Base-by-base conservation (phyloP, 2,888 invertebrate genomes). In the Drosophila kokeensis region DNA sequence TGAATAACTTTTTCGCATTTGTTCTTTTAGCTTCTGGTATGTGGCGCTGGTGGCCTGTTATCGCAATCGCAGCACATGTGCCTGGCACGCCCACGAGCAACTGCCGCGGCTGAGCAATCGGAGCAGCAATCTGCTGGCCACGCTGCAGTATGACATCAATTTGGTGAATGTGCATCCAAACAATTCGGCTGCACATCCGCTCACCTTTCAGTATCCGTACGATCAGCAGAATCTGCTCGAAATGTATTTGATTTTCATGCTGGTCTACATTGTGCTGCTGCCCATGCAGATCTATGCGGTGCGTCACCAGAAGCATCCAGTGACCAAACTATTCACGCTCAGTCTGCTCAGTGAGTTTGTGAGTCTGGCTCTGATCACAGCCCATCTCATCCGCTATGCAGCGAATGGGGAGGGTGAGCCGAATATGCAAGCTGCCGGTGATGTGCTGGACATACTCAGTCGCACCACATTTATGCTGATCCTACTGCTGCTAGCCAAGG, bases 161-260 rank as follows among this genome's bases (percentile, higher is more conserved):
- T 94, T 99, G 55, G 99, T 99, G 10, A 99, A 99, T 93, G 99
- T 99, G 32, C 97, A 98, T 93, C 99, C 99, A 0, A 97, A 97
- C 92, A 95, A 95, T 84, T 97, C 97, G 69, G 89, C 89, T 0
- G 96, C 96, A 90, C 98, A 98, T 92, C 96, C 97, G 67, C 94
- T 99, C 87, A 96, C 97, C 67, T 98, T 98, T 94, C 98, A 99
- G 92, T 99, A 99, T 93, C 99, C 99, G 1, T 99, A 98, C 94
- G 99, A 99, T 92, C 95, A 97, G 91, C 98, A 98, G 93, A 97
- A 98, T 92, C 97, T 98, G 11, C 94, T 98, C 66, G 98, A 98
- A 93, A 94, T 99, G 83, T 98, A 98, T 94, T 94, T 98, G 73
- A 94, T 97, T 53, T 98, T 98, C 92, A 96, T 98, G 94, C 92